A percentile compares a stretch with the other conserved stretches of the same genome.
These are phyloP conservation scores for Scleropages formosus DNA, from an alignment of 2,797 vertebrate species.

Conservation along the genomic window DNA sequence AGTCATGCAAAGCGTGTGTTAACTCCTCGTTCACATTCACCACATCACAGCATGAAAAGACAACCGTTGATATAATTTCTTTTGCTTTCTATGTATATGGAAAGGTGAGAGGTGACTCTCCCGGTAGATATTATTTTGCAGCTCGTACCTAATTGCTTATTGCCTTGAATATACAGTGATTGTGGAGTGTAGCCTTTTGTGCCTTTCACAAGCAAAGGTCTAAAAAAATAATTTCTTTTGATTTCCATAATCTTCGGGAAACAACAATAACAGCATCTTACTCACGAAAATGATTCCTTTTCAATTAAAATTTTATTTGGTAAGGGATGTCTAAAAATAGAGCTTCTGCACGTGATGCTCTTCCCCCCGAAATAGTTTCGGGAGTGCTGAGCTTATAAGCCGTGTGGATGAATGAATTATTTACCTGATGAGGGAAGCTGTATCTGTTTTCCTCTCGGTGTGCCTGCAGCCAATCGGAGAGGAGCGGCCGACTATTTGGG, in stretches of 20 bases:
- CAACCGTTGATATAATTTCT: neutral
- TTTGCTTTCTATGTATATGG: neutral
- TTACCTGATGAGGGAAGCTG: neutral
- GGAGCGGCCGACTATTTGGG: slow-evolving; percentile 25
- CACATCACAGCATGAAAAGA: neutral
- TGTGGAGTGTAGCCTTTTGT: neutral
- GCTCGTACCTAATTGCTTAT: neutral
- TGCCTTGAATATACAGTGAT: neutral
- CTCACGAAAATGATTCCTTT: neutral
- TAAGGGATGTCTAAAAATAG: slow-evolving; percentile 3
- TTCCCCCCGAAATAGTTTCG: neutral
- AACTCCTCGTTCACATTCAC: neutral
- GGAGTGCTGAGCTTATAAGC: neutral
- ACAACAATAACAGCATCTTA: neutral
- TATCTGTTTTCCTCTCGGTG: neutral
- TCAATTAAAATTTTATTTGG: slow-evolving; percentile 15
- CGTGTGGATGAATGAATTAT: slow-evolving; percentile 25
- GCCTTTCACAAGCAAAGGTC: neutral
- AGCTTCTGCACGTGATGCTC: neutral
- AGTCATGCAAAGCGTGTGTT: neutral
- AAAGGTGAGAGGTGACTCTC: neutral
- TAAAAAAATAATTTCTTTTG: neutral
- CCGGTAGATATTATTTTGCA: neutral
- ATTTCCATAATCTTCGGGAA: slow-evolving; percentile 1
- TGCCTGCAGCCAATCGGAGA: slow-evolving; percentile 23